Conservation (phyloP, 2,888 invertebrate species). For the Chrysomela aeneicollis region DNA sequence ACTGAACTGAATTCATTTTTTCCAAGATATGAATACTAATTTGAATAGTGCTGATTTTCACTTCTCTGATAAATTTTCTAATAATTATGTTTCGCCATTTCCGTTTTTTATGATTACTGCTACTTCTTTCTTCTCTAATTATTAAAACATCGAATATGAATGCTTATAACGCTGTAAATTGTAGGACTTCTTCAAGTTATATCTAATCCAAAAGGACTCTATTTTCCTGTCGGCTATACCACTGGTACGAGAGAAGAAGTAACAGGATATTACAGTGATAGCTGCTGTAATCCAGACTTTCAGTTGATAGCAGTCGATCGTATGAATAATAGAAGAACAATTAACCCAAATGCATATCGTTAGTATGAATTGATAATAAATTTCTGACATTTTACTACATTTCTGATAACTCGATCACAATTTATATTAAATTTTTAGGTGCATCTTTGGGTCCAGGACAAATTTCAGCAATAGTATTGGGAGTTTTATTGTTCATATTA, state of each 20-base stretch:
- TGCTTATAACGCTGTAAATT: too few species aligned
- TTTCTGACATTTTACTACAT: neutral
- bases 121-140: too few species aligned
- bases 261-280: conserved; percentile 72
- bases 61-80: too few species aligned
- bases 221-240: conserved; percentile 70
- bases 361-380: conserved; percentile 35
- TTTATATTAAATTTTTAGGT: conserved; percentile 47
- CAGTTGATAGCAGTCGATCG: conserved; percentile 74
- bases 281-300: conserved; percentile 76
- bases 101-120: too few species aligned
- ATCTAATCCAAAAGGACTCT: conserved; percentile 68
- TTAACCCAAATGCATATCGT: conserved; percentile 68
- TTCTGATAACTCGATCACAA: neutral
- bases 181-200: conserved; percentile 68
- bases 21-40: too few species aligned
- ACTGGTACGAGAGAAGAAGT: conserved; percentile 74
- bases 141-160: too few species aligned
- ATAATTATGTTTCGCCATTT: too few species aligned
- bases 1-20: too few species aligned
- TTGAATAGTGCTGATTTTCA: too few species aligned
- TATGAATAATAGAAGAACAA: conserved; percentile 70
- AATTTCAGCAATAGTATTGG: conserved; percentile 77
- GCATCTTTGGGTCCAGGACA: conserved; percentile 56
- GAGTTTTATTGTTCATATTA: conserved; percentile 68